Evolutionary conservation across 2,113 vertebrate genomes (phyloP), one percentile per base, ranked within the genome.

Genomic region (Mastomys natalensis): DNA sequence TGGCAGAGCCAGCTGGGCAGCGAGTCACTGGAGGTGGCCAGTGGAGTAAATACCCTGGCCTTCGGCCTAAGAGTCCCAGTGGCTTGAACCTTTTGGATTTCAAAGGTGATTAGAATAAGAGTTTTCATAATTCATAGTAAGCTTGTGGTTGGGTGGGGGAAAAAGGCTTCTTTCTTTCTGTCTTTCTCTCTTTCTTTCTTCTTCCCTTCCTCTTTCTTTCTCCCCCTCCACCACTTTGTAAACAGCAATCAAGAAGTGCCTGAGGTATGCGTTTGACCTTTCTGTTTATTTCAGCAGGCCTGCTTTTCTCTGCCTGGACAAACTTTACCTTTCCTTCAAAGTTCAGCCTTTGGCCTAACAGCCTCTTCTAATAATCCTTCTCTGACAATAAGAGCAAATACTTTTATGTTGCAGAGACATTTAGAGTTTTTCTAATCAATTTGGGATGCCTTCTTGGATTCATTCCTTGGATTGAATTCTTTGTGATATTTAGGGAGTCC

Each of bases 191-290:
- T 34, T 2, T 4, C 16, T 34, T 8, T 34, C 31, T 11, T 53
- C 19, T 5, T 37, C 22, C 5, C 8, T 21, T 7, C 29, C 31
- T 10, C 34, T 24, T 34, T n/a, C 37, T n/a, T 3, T n/a, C 37
- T 24, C 22, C 7, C 1, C 9, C 21, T 15, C 37, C 58, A 6
- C 31, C 13, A 68, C 9, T 73, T 70, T 70, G 70, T 87, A 76
- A 94, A 78, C 17, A 73, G 76, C 43, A 96, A 94, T 95, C 70
- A 90, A 76, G 64, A 94, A 72, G 22, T 91, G 90, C 90, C 84
- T n/a, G n/a, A 53, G 92, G 53, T 86, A 58, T 66, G 76, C 58
- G 94, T 81, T 70, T 97, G 96, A 97, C 95, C 95, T 97, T 96
- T 91, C 72, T 66, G 53, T 95, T 82, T 91, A 80, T 94, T 91